These are phyloP conservation scores for Yponomeuta malinellus DNA, from an alignment of 2,888 invertebrate genomes.

Conservation along the genomic window DNA sequence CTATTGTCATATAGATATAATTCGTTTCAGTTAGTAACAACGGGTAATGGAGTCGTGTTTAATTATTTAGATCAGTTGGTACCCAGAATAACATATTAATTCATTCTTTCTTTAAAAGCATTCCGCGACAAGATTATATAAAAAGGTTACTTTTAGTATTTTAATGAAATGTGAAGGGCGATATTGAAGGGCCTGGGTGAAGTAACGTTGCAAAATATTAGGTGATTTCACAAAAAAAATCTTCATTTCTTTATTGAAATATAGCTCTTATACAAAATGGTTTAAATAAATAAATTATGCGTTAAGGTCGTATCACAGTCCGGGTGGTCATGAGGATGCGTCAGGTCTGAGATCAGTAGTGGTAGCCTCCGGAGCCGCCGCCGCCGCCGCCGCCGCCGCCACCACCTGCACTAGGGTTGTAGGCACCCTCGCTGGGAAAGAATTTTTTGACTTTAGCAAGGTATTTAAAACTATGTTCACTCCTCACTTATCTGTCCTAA, in stretches of 20 bases:
- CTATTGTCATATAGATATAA: too few relatives aligned
- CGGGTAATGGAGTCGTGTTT: not conserved
- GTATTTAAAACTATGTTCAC: too few relatives aligned
- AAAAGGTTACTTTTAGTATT: not conserved
- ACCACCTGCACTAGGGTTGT: slow-evolving; percentile 44
- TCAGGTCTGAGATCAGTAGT: slow-evolving; percentile 53
- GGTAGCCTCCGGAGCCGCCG: slow-evolving; percentile 43
- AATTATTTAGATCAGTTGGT: not conserved
- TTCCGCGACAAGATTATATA: not conserved
- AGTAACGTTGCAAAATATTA: too few relatives aligned
- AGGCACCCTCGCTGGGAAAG: slow-evolving; percentile 56
- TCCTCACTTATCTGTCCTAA: too few relatives aligned
- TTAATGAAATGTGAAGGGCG: not conserved
- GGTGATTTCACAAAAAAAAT: too few relatives aligned
- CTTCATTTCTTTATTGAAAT: not conserved
- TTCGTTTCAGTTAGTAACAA: too few relatives aligned
- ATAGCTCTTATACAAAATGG: not conserved
- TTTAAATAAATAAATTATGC: not conserved
- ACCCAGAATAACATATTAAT: not conserved
- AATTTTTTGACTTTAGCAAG: not conserved
- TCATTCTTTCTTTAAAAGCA: not conserved
- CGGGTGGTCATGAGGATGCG: slow-evolving; percentile 25
- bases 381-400: slow-evolving; percentile 32
- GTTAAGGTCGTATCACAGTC: slow-evolving; percentile 61
- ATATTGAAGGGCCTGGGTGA: too few relatives aligned